A percentile compares a stretch with the other conserved stretches of the same genome.
Evolutionary conservation across 2,113 vertebrate species (phyloP).

Genomic region (Oncorhynchus nerka): DNA sequence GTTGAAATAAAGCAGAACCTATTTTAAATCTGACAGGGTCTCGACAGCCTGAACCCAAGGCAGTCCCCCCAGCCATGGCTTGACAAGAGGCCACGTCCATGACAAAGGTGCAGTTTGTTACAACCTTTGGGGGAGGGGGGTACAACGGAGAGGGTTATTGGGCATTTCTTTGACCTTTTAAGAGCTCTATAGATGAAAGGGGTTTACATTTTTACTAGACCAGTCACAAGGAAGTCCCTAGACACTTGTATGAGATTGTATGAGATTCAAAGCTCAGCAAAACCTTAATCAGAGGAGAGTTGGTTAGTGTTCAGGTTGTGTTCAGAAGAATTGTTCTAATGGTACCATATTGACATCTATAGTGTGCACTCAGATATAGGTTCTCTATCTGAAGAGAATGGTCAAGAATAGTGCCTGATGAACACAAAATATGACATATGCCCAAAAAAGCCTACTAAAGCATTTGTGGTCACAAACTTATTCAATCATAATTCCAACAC

Average conservation of each 20-base stretch:
- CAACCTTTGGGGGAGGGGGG: conserved; percentile 52
- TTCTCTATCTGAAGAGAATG: not conserved
- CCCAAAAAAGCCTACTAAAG: conserved; percentile 4
- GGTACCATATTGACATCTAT: conserved; percentile 5
- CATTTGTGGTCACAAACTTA: conserved; percentile 10
- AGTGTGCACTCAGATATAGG: not conserved
- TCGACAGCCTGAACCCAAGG: conserved; percentile 72
- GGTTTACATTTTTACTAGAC: conserved; percentile 72
- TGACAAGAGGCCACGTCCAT: conserved; percentile 61
- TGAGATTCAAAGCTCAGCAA: conserved; percentile 73
- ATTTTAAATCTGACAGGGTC: conserved; percentile 76
- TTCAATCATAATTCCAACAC: conserved; percentile 23
- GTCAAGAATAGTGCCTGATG: conserved; percentile 18
- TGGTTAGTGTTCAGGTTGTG: conserved; percentile 57
- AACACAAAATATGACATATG: conserved; percentile 3
- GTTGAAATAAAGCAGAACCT: conserved; percentile 80
- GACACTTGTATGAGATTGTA: conserved; percentile 37
- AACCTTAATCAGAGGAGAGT: conserved; percentile 75
- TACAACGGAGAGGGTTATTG: conserved; percentile 72
- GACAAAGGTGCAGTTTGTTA: conserved; percentile 80
- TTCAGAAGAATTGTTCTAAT: conserved; percentile 29
- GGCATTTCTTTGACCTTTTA: conserved; percentile 75
- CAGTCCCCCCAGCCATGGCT: conserved; percentile 49
- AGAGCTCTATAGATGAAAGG: conserved; percentile 73
- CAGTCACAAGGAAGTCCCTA: conserved; percentile 51